Conservation (phyloP, 2,113 vertebrate species). For the Ammodramus savannarum region DNA sequence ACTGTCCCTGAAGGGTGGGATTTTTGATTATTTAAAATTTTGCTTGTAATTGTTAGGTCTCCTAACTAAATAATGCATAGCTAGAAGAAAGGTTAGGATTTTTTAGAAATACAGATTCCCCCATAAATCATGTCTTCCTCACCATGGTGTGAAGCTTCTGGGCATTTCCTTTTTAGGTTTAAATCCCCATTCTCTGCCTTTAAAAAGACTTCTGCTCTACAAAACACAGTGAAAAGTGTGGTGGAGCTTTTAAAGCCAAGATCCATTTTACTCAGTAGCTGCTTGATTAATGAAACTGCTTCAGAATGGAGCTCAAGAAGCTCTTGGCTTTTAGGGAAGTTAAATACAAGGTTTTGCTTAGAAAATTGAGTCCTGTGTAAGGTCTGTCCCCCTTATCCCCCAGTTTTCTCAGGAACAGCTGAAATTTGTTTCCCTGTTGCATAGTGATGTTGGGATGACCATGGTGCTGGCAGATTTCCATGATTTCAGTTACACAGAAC, state of each 20-base stretch:
- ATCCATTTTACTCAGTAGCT: not conserved
- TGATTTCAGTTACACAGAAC: not conserved
- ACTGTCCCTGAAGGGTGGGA: not conserved
- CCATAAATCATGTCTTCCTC: not conserved
- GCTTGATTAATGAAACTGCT: not conserved
- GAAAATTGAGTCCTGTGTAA: not conserved
- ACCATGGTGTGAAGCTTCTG: not conserved
- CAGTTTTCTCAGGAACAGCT: fast-evolving
- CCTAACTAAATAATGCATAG: not conserved
- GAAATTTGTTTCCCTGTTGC: not conserved
- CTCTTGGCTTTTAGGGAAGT: not conserved
- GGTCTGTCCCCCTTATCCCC: not conserved
- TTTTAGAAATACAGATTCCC: not conserved
- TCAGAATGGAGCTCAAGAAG: not conserved
- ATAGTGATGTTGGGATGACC: not conserved
- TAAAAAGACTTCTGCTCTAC: not conserved
- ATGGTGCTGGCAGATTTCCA: not conserved
- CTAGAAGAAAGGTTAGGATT: not conserved
- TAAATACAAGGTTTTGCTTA: not conserved
- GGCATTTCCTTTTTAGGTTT: not conserved
- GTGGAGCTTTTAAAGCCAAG: not conserved
- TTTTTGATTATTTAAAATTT: not conserved
- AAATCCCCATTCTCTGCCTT: not conserved
- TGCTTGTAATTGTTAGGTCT: not conserved
- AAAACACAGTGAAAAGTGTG: not conserved